These are phyloP conservation scores for Psilopogon haemacephalus DNA, from an alignment of 2,113 vertebrate genomes.

Conservation along the genomic window DNA sequence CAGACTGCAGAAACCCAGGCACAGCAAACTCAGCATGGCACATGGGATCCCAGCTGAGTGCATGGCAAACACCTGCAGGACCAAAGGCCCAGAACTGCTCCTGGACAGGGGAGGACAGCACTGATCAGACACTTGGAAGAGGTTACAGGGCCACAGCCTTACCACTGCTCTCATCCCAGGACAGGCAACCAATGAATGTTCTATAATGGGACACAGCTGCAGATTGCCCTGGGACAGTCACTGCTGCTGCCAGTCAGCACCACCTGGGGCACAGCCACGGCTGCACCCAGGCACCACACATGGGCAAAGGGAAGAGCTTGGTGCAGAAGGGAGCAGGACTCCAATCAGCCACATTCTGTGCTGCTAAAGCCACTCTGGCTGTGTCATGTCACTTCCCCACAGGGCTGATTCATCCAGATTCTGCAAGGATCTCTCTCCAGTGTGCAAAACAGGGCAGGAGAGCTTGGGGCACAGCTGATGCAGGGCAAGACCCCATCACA, in stretches of 20 bases:
- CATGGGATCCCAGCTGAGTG: neutral
- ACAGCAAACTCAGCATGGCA: neutral
- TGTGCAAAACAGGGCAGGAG: neutral
- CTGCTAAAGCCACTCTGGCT: neutral
- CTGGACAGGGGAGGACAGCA: neutral
- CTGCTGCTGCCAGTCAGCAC: neutral
- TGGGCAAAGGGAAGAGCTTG: neutral
- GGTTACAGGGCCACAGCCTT: neutral
- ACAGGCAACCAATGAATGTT: neutral
- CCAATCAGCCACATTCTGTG: neutral
- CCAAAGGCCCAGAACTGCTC: neutral
- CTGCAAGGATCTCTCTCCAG: neutral
- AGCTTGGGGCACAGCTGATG: neutral
- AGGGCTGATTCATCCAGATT: neutral
- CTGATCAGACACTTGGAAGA: neutral
- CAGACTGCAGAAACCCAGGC: neutral
- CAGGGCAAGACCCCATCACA: neutral
- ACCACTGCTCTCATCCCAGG: neutral
- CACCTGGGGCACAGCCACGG: accelerated
- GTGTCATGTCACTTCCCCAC: neutral
- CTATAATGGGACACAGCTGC: neutral
- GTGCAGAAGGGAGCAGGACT: neutral
- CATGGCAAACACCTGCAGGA: neutral
- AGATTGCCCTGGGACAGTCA: neutral
- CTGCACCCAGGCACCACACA: accelerated